Evolutionary conservation across 2,113 vertebrate genomes (phyloP), one percentile per base, ranked within the genome.

Genomic region (Oncorhynchus mykiss): DNA sequence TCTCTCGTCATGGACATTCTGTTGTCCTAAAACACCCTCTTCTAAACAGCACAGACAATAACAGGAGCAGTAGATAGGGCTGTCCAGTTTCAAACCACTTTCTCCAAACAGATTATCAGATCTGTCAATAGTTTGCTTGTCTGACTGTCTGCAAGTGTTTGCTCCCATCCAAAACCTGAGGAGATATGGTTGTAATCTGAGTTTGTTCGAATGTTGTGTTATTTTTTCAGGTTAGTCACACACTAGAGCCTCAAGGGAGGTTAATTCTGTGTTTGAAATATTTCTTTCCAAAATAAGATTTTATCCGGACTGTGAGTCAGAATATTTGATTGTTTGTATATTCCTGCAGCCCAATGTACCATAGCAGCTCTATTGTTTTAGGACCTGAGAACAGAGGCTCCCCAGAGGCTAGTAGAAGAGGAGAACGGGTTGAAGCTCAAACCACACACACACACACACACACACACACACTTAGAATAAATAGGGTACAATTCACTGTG

Each of bases 271-370:
- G 82, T 70, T 69, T 75, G 60, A 73, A 73, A 49, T 79, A 18
- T 77, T 59, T 31, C 39, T 29, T 71, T 75, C 51, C 49, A 11
- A 76, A 83, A 84, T 59, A 71, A 59, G 69, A 84, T 87, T 82
- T 54, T 66, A 70, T 34, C 67, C n/a, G 13, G 48, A 25, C 13
- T 48, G 14, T 73, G 70, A 77, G 54, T 70, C 20, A 51, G 62
- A 81, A 60, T 57, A 20, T 31, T 74, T 80, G 39, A 14, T 72
- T 73, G 29, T 22, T 14, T 45, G 20, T 48, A 11, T 9, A 3
- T 20, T 13, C 39, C 3, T 20, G 27, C 18, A 18, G 27, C 20
- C 62, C 31, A 51, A 1, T 6, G 39, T 45, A 45, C 39, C 12
- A 45, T 45, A 45, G 39, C 65, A 45, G 13, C 48, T 71, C 25